Evolutionary conservation across 2,113 vertebrate genomes (phyloP).

Genomic region (Malurus alboscapulatus): DNA sequence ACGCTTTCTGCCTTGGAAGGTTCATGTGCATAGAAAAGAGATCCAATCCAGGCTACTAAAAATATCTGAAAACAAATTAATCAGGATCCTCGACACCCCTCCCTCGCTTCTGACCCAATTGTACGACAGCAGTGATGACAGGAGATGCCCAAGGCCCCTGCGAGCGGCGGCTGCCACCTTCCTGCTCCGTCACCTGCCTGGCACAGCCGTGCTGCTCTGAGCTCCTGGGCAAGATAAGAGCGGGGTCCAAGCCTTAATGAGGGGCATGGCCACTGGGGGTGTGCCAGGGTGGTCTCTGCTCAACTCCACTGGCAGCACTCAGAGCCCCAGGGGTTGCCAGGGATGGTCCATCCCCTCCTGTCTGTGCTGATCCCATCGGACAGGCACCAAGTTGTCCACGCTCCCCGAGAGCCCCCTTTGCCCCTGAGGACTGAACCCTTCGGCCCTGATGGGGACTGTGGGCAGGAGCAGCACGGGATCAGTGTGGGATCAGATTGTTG

Average conservation of each 20-base stretch:
- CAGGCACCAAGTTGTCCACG: neutral
- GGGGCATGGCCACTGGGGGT: fast-evolving
- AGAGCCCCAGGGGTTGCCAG: neutral
- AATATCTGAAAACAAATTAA: slow-evolving; percentile 56
- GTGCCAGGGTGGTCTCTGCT: too few species aligned
- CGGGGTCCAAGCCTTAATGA: fast-evolving
- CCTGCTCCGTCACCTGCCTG: neutral
- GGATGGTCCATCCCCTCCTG: neutral
- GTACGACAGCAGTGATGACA: neutral
- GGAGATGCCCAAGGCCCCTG: neutral
- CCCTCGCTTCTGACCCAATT: slow-evolving; percentile 25
- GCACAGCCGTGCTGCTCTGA: fast-evolving
- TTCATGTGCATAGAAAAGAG: neutral
- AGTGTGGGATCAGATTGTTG: neutral
- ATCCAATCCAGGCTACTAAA: slow-evolving; percentile 36
- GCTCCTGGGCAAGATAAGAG: neutral
- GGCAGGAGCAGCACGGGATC: fast-evolving
- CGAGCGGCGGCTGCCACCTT: fast-evolving
- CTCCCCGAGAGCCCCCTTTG: fast-evolving
- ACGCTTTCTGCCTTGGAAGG: neutral
- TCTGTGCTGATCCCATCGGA: fast-evolving
- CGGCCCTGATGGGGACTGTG: fast-evolving
- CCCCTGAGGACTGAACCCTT: neutral
- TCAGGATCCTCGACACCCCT: slow-evolving; percentile 15
- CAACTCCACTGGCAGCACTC: fast-evolving